These are phyloP conservation scores for Nomada ruficornis DNA, from an alignment of 2,888 invertebrate genomes.

Conservation along the genomic window DNA sequence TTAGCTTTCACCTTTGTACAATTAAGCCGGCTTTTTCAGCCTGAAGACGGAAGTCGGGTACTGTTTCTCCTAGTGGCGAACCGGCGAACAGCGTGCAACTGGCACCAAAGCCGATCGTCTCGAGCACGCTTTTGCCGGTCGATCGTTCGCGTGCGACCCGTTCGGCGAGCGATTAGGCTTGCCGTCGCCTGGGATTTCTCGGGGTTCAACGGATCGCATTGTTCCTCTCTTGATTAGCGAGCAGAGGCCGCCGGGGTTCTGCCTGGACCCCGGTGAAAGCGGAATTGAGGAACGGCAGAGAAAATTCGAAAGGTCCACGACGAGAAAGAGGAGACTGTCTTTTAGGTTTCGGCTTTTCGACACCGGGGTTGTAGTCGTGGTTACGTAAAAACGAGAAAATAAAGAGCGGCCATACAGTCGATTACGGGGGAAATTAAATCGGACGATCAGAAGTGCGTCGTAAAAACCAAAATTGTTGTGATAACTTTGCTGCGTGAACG, in stretches of 20 bases:
- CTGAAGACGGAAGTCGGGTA: conserved; percentile 50
- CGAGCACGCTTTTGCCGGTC: conserved; percentile 12
- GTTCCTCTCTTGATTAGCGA: conserved; percentile 25
- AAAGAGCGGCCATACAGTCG: background rate
- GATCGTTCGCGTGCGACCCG: conserved; percentile 20
- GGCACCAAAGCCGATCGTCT: conserved; percentile 39
- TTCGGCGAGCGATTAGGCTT: conserved; percentile 30
- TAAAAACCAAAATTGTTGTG: conserved; percentile 10
- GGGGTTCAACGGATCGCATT: conserved; percentile 23
- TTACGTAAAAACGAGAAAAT: conserved; percentile 17
- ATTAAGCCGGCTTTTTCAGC: conserved; percentile 43
- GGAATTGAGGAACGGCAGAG: conserved; percentile 22
- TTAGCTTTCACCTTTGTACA: conserved; percentile 67
- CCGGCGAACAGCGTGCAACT: conserved; percentile 16
- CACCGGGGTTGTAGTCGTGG: background rate
- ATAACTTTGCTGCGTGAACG: background rate
- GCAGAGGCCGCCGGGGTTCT: background rate
- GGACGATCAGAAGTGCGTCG: conserved; percentile 11
- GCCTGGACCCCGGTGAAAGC: conserved; percentile 11
- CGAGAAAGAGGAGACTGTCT: background rate
- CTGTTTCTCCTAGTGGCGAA: conserved; percentile 36
- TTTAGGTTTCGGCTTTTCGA: background rate
- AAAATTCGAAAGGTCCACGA: conserved; percentile 21
- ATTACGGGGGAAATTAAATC: conserved; percentile 32
- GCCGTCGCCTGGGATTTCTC: conserved; percentile 6